Percentiles rank a stretch among this genome's conserved stretches.
Evolutionary conservation across 2,888 invertebrate genomes (phyloP).

Genomic region (Mythimna lalbum): DNA sequence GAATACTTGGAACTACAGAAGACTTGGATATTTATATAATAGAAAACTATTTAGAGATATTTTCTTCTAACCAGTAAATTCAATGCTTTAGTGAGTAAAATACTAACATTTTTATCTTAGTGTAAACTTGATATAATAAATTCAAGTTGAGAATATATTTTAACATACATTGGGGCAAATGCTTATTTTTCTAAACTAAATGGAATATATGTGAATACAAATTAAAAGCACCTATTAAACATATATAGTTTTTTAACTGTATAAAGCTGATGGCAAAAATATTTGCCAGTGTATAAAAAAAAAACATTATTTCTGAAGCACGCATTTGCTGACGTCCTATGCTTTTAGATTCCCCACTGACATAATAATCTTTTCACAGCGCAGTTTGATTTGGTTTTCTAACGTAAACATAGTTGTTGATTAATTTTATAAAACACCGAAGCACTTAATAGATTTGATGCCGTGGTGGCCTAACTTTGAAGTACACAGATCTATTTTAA

Average conservation of each 20-base stretch:
- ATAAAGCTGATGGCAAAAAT: slow-evolving; percentile 23
- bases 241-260: slow-evolving; percentile 12
- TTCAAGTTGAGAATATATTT: slow-evolving; percentile 48
- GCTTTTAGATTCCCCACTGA: slow-evolving; percentile 8
- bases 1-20: slow-evolving; percentile 45
- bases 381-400: slow-evolving; percentile 55
- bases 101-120: slow-evolving; percentile 24
- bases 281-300: slow-evolving; percentile 20
- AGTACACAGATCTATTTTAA: slow-evolving; percentile 21
- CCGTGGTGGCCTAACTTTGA: neutral
- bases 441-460: slow-evolving; percentile 1
- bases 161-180: slow-evolving; percentile 54
- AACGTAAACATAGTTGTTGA: slow-evolving; percentile 16
- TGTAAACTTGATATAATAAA: slow-evolving; percentile 52
- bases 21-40: slow-evolving; percentile 45
- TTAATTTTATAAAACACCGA: slow-evolving; percentile 3
- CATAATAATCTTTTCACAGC: slow-evolving; percentile 52
- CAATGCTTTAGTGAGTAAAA: slow-evolving; percentile 43
- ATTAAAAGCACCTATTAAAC: slow-evolving; percentile 59
- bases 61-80: slow-evolving; percentile 29
- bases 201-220: slow-evolving; percentile 31
- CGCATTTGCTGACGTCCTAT: slow-evolving; percentile 3
- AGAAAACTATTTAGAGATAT: slow-evolving; percentile 35
- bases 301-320: slow-evolving; percentile 56
- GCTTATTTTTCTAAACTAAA: slow-evolving; percentile 33